Base-by-base conservation (phyloP, 2,113 vertebrate species). In the Hippocampus guttulatus region DNA sequence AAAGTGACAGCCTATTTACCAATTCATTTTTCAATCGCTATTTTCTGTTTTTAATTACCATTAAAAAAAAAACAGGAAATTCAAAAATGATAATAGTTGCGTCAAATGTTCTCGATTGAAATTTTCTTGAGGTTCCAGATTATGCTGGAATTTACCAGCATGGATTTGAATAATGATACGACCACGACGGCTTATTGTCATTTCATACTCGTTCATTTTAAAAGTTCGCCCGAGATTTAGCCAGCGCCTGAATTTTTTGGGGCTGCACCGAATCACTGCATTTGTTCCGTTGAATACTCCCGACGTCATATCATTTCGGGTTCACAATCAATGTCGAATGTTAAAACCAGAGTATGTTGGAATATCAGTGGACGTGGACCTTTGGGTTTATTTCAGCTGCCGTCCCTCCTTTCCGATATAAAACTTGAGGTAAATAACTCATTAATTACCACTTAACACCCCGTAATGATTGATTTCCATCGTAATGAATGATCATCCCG, bases 401-500 rank as follows among this genome's bases (percentile, higher is more conserved):
- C 16, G 54, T 62, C 25, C 15, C n/a, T 33, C 12, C 18, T 68
- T 64, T 40, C 49, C 41, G 16, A 54, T 66, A 9, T 71, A 64
- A 40, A 75, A 71, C 10, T 64, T 40, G 65, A 67, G 67, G 40
- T 64, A 47, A 70, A 65, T 65, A 70, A 63, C 43, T 67, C 41
- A 65, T 73, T 64, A 67, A 68, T 75, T 55, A 47, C 41, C 23
- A 15, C 1, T 57, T 18, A 57, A 2, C 23, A 27, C 27, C 30
- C 43, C 15, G n/a, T 18, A 40, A 60, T 72, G 63, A 79, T 81
- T 75, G 77, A 79, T 73, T 68, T 65, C 66, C 16, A 62, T 52
- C 67, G 47, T 79, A 67, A 80, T 79, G 68, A 33, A 79, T 77
- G 70, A 27, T 75, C 41, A 41, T 65, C 67, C 74, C 68, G 57